Evolutionary conservation across 2,113 vertebrate genomes (phyloP), one percentile per base, ranked within the genome.

Genomic region (Hystrix brachyura): DNA sequence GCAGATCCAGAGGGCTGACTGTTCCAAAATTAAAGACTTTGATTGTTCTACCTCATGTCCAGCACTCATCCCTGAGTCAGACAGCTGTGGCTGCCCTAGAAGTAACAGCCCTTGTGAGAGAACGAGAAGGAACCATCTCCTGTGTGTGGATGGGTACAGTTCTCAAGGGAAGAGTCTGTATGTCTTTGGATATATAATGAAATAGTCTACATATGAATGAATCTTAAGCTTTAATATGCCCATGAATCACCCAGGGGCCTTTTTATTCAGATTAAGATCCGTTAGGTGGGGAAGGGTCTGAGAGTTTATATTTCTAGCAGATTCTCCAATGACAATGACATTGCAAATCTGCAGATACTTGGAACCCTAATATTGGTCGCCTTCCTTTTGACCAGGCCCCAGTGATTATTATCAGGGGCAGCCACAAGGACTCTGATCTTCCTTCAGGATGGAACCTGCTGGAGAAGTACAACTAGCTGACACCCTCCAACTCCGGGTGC

Each of bases 41-140:
- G 27, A 80, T 59, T 80, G 0, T n/a, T 14, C 17, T 32, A 19
- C 4, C 2, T 82, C 21, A 79, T 46, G 12, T 29, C 53, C 8
- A 57, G 59, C 2, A n/a, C 9, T 21, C 25, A 51, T 1, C 1
- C 18, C 5, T 9, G 8, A 0, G 5, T 9, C 32, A 51, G 82
- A 93, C 3, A 21, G 43, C 46, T 23, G 8, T n/a, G 48, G 25
- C 46, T 80, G n/a, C 13, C 29, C 21, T 34, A 72, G n/a, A 12
- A 53, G 18, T 62, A 38, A 64, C 13, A 59, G 7, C 2, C 27
- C 1, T 48, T 10, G 17, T 34, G 32, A 81, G 13, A 86, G 43
- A 15, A 19, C 19, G 17, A 87, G 27, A 72, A 25, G 34, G 18
- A 19, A 3, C 5, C 57, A 3, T 29, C 76, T 62, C 34, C 4